Evolutionary conservation across 2,797 vertebrate genomes (phyloP), one percentile per base, ranked within the genome.

Genomic region (Lacerta bilineata): DNA sequence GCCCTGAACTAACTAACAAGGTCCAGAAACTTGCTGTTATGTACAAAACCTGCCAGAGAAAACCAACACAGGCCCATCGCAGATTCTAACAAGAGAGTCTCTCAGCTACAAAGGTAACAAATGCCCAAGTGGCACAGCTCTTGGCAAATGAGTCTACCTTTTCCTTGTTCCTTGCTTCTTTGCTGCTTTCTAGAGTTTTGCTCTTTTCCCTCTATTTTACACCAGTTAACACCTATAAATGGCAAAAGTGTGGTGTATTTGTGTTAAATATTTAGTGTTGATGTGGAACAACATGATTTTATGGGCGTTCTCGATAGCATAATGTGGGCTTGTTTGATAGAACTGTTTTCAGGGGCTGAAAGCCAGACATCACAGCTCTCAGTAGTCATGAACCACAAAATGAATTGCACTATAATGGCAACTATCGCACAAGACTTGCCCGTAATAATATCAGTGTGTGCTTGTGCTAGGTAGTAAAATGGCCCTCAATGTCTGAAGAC

Each of bases 1-100:
- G 96, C 95, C 96, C 96, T 96, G 93, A 97, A 92, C 89, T 92
- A 97, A 92, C 90, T 95, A 96, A 96, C 94, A 96, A 96, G 94
- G 95, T 96, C 94, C 95, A 96, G 94, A 96, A 96, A 96, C 92
- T 97, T 94, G 90, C 92, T 95, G 89, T 96, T 96, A 95, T 89
- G 89, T 92, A 95, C 95, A 94, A 96, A 96, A 93, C 89, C 92
- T 93, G 82, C 90, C 15, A 66, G 92, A 94, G 90, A 94, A 96
- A 96, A 94, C 86, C 89, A 91, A 77, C 88, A 90, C 9, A 41
- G 85, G 46, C 96, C 92, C 93, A 92, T 91, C 79, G 95, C 86
- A 94, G 91, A 95, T 96, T 95, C 89, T 90, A 94, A 85, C 85
- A 78, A 78, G 25, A 66, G 59, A 93, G 87, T 82, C 82, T 94